Percentiles rank a stretch among this genome's conserved stretches.
phyloP scores from a whole-genome alignment of 1,140 invertebrate species.

The Drosophila malerkotliana region DNA sequence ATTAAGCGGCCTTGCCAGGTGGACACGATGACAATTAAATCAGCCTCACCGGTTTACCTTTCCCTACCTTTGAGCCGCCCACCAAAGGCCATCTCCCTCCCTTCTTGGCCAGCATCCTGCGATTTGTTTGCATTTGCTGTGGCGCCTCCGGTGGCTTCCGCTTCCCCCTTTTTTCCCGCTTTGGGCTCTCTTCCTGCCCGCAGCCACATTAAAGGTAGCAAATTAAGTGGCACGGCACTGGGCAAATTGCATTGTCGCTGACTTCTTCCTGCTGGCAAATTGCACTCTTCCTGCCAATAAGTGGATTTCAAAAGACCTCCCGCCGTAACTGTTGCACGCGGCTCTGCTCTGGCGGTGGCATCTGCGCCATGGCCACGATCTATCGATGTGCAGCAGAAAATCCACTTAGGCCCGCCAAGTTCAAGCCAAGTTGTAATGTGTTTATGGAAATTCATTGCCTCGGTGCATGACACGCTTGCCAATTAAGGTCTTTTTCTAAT shows the following conservation, averaged over 20 bases:
- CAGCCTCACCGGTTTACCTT: conserved; percentile 6
- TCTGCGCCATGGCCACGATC: conserved; percentile 27
- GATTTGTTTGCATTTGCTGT: conserved; percentile 37
- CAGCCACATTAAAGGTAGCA: conserved; percentile 44
- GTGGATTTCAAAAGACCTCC: conserved; percentile 45
- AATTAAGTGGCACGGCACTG: conserved; percentile 51
- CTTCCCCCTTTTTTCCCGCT: not conserved
- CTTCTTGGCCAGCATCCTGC: conserved; percentile 6
- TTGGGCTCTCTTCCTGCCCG: conserved; percentile 30
- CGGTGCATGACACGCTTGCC: not conserved
- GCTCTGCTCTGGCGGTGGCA: not conserved
- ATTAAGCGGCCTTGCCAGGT: conserved; percentile 35
- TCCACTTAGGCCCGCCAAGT: conserved; percentile 40
- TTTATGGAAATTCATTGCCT: conserved; percentile 37
- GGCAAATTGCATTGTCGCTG: conserved; percentile 66
- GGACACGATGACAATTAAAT: conserved; percentile 23
- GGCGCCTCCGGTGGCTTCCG: conserved; percentile 57
- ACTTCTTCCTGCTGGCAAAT: conserved; percentile 66
- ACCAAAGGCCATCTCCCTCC: not conserved
- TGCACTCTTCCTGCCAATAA: conserved; percentile 66
- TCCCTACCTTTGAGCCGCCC: not conserved
- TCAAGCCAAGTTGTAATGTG: conserved; percentile 29
- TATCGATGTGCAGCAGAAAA: conserved; percentile 13
- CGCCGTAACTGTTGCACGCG: conserved; percentile 25
- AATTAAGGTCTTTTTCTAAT: conserved; percentile 4